Percentiles rank a stretch among this genome's conserved stretches.
phyloP scores from a whole-genome alignment of 2,888 invertebrate species.

The Apamea epomidion region DNA sequence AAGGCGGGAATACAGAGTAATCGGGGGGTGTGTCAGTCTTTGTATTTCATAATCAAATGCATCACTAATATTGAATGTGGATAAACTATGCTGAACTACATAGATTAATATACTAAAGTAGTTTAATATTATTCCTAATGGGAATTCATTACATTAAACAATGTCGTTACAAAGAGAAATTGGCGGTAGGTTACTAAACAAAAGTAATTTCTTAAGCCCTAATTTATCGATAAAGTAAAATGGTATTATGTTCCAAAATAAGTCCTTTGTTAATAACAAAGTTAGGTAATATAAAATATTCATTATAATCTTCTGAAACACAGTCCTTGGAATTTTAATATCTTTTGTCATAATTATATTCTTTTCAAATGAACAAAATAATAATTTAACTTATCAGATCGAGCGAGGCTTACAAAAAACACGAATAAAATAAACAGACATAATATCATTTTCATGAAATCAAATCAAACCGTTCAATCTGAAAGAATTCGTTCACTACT shows the following conservation, averaged over 20 bases:
- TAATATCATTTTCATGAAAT: slow-evolving; percentile 47
- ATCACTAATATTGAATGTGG: slow-evolving; percentile 73
- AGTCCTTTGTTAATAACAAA: background rate
- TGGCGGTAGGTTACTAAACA: background rate
- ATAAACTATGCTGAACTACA: slow-evolving; percentile 30
- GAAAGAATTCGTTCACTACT: slow-evolving; percentile 47
- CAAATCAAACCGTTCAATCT: slow-evolving; percentile 47
- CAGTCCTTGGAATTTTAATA: background rate
- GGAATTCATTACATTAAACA: background rate
- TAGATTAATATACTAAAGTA: background rate
- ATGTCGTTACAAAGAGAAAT: background rate
- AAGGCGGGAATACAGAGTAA: slow-evolving; percentile 73
- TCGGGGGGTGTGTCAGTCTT: slow-evolving; percentile 75
- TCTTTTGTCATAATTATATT: slow-evolving; percentile 28
- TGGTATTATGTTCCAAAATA: background rate
- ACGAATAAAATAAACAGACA: slow-evolving; percentile 36
- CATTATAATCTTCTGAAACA: background rate
- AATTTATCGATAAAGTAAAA: background rate
- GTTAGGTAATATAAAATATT: background rate
- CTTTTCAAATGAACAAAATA: slow-evolving; percentile 30
- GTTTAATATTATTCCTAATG: background rate
- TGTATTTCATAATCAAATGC: slow-evolving; percentile 80
- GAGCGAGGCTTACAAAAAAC: slow-evolving; percentile 40
- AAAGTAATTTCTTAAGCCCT: background rate
- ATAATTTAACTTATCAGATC: slow-evolving; percentile 51